Evolutionary conservation across 1,140 invertebrate species (phyloP).

Genomic region (Temnothorax curvispinosus): DNA sequence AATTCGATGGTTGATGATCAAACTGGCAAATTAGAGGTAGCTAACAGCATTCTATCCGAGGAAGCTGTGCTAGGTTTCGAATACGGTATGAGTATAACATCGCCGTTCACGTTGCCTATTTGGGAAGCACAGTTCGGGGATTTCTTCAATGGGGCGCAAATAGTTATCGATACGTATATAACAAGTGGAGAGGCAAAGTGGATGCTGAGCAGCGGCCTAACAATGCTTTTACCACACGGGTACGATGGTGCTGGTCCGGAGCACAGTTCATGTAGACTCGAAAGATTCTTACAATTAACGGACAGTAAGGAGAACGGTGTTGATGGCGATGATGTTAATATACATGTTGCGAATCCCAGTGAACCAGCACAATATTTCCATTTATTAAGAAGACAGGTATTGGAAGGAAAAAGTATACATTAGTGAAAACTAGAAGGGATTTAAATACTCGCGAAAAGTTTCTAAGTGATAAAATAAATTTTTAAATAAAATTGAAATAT

Average conservation of each 20-base stretch:
- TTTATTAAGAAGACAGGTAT: conserved; percentile 95
- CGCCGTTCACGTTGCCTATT: conserved; percentile 93
- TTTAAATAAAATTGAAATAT: conserved; percentile 16
- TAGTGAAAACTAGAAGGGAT: background rate
- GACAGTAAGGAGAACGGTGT: conserved; percentile 93
- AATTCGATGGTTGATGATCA: conserved; percentile 92
- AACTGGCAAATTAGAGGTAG: conserved; percentile 92
- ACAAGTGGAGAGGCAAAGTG: conserved; percentile 98
- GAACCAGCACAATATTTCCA: conserved; percentile 99
- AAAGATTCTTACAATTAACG: conserved; percentile 96
- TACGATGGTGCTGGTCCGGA: conserved; percentile 99
- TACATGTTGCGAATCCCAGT: conserved; percentile 96
- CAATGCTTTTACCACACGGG: conserved; percentile 97
- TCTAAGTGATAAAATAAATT: background rate
- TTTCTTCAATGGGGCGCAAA: conserved; percentile 98
- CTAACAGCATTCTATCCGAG: conserved; percentile 98
- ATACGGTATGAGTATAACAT: conserved; percentile 93
- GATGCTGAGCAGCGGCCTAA: conserved; percentile 95
- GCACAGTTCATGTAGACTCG: conserved; percentile 97
- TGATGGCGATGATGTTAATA: conserved; percentile 95
- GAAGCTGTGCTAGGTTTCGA: conserved; percentile 99
- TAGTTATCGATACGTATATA: conserved; percentile 97
- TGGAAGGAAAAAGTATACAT: background rate
- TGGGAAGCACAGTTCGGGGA: conserved; percentile 99
- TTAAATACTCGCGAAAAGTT: background rate